Evolutionary conservation across 2,888 invertebrate species (phyloP).

Genomic region (Xanthorhoe designata): DNA sequence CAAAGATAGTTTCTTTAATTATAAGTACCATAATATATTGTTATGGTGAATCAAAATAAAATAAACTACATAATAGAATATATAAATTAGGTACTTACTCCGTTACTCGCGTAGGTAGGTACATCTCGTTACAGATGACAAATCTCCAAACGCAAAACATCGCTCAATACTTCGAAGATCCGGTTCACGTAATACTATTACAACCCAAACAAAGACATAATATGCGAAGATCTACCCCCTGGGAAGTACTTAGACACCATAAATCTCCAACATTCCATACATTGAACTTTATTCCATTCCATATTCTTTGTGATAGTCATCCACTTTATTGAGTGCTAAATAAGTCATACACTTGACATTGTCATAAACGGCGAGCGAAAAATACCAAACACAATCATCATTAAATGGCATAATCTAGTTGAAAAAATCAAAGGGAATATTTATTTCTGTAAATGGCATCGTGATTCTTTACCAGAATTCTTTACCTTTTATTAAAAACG

Average conservation of each 20-base stretch:
- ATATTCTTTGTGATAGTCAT: slow-evolving; percentile 50
- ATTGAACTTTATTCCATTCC: slow-evolving; percentile 41
- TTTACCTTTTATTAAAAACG: slow-evolving; percentile 30
- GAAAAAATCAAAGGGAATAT: slow-evolving; percentile 36
- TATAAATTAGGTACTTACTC: slow-evolving; percentile 9
- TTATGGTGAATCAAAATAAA: not conserved
- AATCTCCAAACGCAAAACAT: slow-evolving; percentile 5
- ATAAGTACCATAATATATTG: no score
- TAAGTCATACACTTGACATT: slow-evolving; percentile 51
- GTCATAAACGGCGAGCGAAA: slow-evolving; percentile 51
- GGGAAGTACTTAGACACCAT: slow-evolving; percentile 47
- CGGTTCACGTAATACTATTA: slow-evolving; percentile 54
- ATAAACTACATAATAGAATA: not conserved
- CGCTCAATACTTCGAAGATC: slow-evolving; percentile 26
- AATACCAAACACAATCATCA: slow-evolving; percentile 48
- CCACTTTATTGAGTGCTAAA: slow-evolving; percentile 33
- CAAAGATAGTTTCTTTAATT: no score
- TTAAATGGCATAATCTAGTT: slow-evolving; percentile 34
- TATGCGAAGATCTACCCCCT: slow-evolving; percentile 24
- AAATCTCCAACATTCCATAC: slow-evolving; percentile 60
- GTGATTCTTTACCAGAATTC: slow-evolving; percentile 22
- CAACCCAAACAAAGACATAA: slow-evolving; percentile 45
- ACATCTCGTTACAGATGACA: slow-evolving; percentile 2
- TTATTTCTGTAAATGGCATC: slow-evolving; percentile 24
- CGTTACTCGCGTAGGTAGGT: not conserved